These are phyloP conservation scores for Falco naumanni DNA, from an alignment of 2,797 vertebrate genomes.

Conservation along the genomic window DNA sequence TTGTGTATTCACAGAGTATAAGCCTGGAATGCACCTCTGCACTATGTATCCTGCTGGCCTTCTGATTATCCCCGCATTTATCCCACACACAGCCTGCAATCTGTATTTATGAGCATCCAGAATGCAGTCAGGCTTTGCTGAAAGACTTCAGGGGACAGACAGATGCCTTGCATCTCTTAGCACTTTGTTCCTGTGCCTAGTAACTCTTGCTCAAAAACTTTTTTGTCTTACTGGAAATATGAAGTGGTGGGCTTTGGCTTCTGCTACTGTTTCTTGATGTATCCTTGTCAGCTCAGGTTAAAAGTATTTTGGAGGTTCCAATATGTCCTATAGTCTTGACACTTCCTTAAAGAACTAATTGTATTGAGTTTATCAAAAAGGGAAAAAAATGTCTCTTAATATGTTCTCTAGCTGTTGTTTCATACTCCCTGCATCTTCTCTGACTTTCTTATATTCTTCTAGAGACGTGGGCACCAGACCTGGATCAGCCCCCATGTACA, in stretches of 20 bases:
- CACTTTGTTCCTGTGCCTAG: not conserved
- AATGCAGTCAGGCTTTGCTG: not conserved
- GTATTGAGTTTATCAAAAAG: not conserved
- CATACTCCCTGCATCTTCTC: not conserved
- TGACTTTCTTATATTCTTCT: accelerated
- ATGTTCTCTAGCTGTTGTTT: not conserved
- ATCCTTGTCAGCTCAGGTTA: not conserved
- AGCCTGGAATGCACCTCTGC: not conserved
- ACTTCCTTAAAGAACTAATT: not conserved
- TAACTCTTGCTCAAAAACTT: not conserved
- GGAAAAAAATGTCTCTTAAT: not conserved
- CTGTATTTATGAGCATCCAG: not conserved
- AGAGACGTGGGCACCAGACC: not conserved
- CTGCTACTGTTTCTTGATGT: not conserved
- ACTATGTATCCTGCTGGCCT: not conserved
- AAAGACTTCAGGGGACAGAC: not conserved
- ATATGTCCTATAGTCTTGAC: not conserved
- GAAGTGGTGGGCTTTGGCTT: not conserved
- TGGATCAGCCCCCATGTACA: not conserved
- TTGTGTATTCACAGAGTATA: accelerated
- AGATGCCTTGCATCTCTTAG: accelerated
- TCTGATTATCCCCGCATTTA: not conserved
- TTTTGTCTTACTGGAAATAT: not conserved
- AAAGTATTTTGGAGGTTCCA: accelerated
- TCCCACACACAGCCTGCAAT: not conserved